Base-by-base conservation (phyloP, 2,797 vertebrate species). In the Botia almorhae region DNA sequence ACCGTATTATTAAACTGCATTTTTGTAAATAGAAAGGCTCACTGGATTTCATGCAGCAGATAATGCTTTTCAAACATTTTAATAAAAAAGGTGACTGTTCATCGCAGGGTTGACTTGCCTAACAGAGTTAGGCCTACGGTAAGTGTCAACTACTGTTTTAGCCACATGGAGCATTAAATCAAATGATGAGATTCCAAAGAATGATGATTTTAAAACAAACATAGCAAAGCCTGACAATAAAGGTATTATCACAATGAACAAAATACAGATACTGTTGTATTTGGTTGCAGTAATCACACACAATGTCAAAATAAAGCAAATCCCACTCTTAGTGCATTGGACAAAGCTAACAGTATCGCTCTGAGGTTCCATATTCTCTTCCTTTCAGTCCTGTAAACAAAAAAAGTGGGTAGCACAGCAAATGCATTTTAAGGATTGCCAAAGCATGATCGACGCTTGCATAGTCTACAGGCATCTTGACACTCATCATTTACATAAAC, bases 401-500 rank as follows among this genome's bases (percentile, higher is more conserved):
- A 90, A 26, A 89, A 90, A 92, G 91, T 92, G 90, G 91, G 91
- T 89, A 92, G 92, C 90, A 91, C 89, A 88, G 89, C 92, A 89
- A 92, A 93, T 93, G 89, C 85, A 91, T 92, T 93, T 90, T 74
- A 82, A 91, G 90, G 89, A 83, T 83, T 87, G 81, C 86, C 89
- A 89, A 90, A 90, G 93, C 89, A 89, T 92, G 91, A 92, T 92
- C 87, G 86, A 91, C 93, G 91, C 93, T 89, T 90, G 89, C 87
- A 91, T 87, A 83, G 85, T 87, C 87, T 79, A 80, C 55, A 83
- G 58, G 83, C 87, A 88, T 87, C 89, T 85, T 89, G 77, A 89
- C 89, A 87, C 87, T 87, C 85, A 91, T 91, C 89, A 89, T 91
- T 92, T 90, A 90, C 89, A 90, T 78, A 75, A 89, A 90, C 88